These are phyloP conservation scores for Scaptomyza flava DNA, from an alignment of 2,888 invertebrate genomes.

Conservation along the genomic window DNA sequence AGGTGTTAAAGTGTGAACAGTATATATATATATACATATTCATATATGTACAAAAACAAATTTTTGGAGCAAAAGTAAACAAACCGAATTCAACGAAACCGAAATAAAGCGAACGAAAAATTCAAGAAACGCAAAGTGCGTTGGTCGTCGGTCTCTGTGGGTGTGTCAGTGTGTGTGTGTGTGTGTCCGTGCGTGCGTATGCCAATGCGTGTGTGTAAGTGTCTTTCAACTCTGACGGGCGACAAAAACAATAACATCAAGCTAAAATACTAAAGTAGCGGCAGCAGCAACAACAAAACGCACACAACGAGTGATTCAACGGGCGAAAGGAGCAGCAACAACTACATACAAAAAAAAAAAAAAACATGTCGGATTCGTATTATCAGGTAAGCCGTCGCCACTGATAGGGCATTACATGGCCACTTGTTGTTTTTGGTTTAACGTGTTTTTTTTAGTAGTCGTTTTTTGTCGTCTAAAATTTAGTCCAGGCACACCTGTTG, in stretches of 20 bases:
- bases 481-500: conserved; percentile 52
- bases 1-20: conserved; percentile 72
- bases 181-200: conserved; percentile 39
- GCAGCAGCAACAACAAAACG: conserved; percentile 24
- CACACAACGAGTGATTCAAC: conserved; percentile 45
- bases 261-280: conserved; percentile 40
- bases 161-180: conserved; percentile 31
- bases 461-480: conserved; percentile 31
- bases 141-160: conserved; percentile 35
- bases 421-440: conserved; percentile 28
- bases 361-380: conserved; percentile 84
- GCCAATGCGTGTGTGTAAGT: conserved; percentile 39
- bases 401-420: conserved; percentile 53
- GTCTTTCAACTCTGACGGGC: conserved; percentile 46
- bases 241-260: conserved; percentile 54
- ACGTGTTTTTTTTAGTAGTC: not conserved
- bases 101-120: conserved; percentile 39
- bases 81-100: conserved; percentile 44
- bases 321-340: conserved; percentile 30
- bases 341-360: conserved; percentile 31
- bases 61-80: conserved; percentile 67
- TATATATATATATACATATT: conserved; percentile 24
- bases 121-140: conserved; percentile 52
- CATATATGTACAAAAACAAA: conserved; percentile 16
- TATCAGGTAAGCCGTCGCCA: conserved; percentile 82